Base-by-base conservation (phyloP, 2,113 vertebrate species). In the Perognathus longimembris region DNA sequence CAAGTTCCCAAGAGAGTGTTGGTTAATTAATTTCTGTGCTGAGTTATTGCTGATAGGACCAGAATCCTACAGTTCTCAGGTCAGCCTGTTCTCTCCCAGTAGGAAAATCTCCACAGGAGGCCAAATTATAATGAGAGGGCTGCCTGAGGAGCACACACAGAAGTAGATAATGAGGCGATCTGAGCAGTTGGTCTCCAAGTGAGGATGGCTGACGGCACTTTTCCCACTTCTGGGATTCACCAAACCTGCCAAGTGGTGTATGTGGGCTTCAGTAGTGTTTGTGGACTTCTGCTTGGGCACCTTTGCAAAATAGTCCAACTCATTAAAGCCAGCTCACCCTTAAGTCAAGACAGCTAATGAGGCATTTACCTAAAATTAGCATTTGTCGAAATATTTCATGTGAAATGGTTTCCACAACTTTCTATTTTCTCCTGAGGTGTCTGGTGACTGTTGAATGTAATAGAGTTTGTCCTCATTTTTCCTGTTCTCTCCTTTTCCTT, bases 1-100 rank as follows among this genome's bases (percentile, higher is more conserved):
- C 50, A 71, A 78, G 61, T 81, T 89, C 87, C 81, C 89, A 81
- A 71, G 71, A 77, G 67, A 92, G 86, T 9, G 73, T 77, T 95
- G 82, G 40, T 76, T 92, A 86, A 91, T 91, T 95, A 75, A 94
- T 94, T 95, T 95, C 84, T 11, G 6, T 66, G 73, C 40, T 77
- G 67, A 89, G 30, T 70, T 83, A 66, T 61, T 71, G 73, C 86
- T 84, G 59, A 0, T 42, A 87, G 80, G 73, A 89, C 76, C 64
- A 24, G 87, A 83, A 88, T 38, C 34, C 83, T 91, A n/a, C 14
- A 0, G 24, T 70, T 83, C 71, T 74, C 61, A 64, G 89, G 80
- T 90, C 92, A 96, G 94, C 64, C 40, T 89, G 45, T 93, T 92
- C 69, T 90, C 36, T 96, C 63, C 57, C n/a, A 21, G 91, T 64